These are phyloP conservation scores for Achlya flavicornis DNA, from an alignment of 2,888 invertebrate species.

Conservation along the genomic window DNA sequence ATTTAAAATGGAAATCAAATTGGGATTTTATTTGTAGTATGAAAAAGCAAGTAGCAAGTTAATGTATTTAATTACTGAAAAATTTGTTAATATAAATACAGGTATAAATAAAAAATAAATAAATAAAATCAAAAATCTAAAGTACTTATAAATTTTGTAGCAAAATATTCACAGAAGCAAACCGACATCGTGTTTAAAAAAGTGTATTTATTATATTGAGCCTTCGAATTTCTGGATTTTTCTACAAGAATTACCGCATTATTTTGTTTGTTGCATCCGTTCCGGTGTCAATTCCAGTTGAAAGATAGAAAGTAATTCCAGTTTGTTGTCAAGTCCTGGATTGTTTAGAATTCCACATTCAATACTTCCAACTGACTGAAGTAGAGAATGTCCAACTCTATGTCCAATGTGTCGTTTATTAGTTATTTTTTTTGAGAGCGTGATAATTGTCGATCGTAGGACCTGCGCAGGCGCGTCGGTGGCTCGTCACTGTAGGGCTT, in stretches of 20 bases:
- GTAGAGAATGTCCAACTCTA: slow-evolving; percentile 17
- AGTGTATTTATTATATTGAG: neutral
- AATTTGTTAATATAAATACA: slow-evolving; percentile 43
- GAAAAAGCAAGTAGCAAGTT: slow-evolving; percentile 24
- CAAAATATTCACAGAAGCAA: slow-evolving; percentile 37
- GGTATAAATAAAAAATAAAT: slow-evolving; percentile 44
- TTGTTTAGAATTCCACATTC: slow-evolving; percentile 30
- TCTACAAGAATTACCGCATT: neutral
- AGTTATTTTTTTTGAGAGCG: slow-evolving; percentile 51
- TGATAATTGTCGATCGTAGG: slow-evolving; percentile 48
- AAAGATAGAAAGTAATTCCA: slow-evolving; percentile 19
- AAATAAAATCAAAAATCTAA: slow-evolving; percentile 41
- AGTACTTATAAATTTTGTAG: slow-evolving; percentile 40
- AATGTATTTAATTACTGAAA: slow-evolving; percentile 44
- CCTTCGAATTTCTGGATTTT: neutral
- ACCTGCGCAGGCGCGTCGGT: slow-evolving; percentile 66
- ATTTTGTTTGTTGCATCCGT: neutral
- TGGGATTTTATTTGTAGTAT: slow-evolving; percentile 17
- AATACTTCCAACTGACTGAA: slow-evolving; percentile 13
- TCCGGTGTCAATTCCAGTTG: slow-evolving; percentile 8
- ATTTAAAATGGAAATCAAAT: slow-evolving; percentile 17
- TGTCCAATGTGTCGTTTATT: neutral
- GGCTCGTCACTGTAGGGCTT: slow-evolving; percentile 61
- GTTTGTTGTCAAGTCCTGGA: slow-evolving; percentile 22
- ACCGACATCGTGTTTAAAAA: slow-evolving; percentile 28